phyloP scores from a whole-genome alignment of 2,888 invertebrate species.

The Amblyjoppa proteus region DNA sequence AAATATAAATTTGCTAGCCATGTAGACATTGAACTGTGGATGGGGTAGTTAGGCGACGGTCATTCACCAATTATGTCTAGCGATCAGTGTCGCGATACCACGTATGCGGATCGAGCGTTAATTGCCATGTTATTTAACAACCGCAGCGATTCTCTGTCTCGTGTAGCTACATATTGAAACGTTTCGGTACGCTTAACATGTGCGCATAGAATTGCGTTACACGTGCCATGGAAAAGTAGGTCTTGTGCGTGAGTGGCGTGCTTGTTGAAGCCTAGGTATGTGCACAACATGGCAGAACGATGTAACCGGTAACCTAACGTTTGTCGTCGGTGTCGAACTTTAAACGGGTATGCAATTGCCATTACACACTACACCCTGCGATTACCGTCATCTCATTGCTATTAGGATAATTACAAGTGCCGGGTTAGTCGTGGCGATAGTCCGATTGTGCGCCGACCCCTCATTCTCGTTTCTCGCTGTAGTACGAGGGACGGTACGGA shows the following conservation, averaged over 20 bases:
- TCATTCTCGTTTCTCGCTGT: slow-evolving; percentile 20
- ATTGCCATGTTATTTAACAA: slow-evolving; percentile 50
- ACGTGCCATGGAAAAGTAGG: slow-evolving; percentile 4
- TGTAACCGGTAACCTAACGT: slow-evolving; percentile 13
- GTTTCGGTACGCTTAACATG: background rate
- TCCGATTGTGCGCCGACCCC: slow-evolving; percentile 12
- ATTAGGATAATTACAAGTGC: slow-evolving; percentile 61
- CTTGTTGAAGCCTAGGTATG: background rate
- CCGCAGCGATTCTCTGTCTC: slow-evolving; percentile 19
- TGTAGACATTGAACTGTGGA: background rate
- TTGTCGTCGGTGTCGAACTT: slow-evolving; percentile 56
- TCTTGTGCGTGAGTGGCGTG: slow-evolving; percentile 1
- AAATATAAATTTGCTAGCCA: background rate
- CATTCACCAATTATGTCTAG: slow-evolving; percentile 41
- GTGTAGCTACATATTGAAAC: background rate
- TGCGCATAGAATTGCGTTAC: background rate
- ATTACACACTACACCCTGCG: slow-evolving; percentile 34
- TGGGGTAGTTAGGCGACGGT: slow-evolving; percentile 20
- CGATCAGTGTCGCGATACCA: slow-evolving; percentile 40
- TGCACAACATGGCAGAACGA: slow-evolving; percentile 4
- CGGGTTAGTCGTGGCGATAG: slow-evolving; percentile 52
- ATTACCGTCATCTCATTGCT: slow-evolving; percentile 60
- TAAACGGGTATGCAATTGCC: slow-evolving; percentile 52
- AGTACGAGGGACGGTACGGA: background rate
- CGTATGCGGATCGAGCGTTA: slow-evolving; percentile 24